A percentile compares a stretch with the other conserved stretches of the same genome.
These are phyloP conservation scores for Graptemys geographica DNA, from an alignment of 2,797 vertebrate species.

Conservation along the genomic window DNA sequence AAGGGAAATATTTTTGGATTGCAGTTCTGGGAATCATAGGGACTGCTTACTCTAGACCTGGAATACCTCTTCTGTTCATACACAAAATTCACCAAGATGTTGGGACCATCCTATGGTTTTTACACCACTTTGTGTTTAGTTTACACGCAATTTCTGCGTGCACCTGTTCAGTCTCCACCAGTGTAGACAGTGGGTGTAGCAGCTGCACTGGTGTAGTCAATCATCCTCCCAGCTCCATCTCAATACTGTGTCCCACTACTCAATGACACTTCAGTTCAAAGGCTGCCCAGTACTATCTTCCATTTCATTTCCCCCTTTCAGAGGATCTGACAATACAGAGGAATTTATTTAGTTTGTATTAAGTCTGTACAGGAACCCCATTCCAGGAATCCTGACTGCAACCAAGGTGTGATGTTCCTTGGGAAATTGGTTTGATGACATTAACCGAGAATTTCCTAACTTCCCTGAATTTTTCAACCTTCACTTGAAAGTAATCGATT, in stretches of 20 bases:
- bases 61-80: constrained; percentile 66
- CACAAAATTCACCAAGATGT: constrained; percentile 52
- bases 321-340: too few species aligned
- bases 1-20: constrained; percentile 73
- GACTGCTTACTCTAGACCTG: constrained; percentile 65
- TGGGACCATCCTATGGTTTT: constrained; percentile 58
- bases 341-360: too few species aligned
- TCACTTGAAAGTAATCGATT: neutral
- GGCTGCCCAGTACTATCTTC: too few species aligned
- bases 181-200: too few species aligned
- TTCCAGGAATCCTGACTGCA: too few species aligned
- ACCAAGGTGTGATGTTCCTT: too few species aligned
- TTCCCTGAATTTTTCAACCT: neutral
- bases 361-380: too few species aligned
- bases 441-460: neutral
- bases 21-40: constrained; percentile 52
- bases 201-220: too few species aligned
- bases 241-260: too few species aligned
- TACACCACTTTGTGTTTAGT: constrained; percentile 45
- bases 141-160: constrained; percentile 16
- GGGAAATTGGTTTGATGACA: neutral
- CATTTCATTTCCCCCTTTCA: too few species aligned
- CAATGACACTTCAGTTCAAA: too few species aligned
- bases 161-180: constrained; percentile 26
- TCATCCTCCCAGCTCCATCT: too few species aligned